Evolutionary conservation across 2,888 invertebrate species (phyloP).

Genomic region (Cancer borealis): DNA sequence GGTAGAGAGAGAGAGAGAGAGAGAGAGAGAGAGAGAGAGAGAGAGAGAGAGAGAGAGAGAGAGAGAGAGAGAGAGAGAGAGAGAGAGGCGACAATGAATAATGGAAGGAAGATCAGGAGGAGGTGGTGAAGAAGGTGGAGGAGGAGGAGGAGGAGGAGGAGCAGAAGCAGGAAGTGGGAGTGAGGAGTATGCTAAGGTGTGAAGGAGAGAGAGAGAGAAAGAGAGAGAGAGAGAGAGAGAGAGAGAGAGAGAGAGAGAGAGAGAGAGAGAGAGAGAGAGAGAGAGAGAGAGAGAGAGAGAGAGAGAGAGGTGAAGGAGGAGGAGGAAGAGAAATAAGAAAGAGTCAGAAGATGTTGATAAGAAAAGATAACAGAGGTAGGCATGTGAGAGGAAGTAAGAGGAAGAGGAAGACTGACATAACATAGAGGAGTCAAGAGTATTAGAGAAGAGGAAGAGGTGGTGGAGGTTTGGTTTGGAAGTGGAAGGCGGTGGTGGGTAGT

Average conservation of each 20-base stretch:
- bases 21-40: slow-evolving; percentile 26
- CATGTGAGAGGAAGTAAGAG: background rate
- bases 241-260: background rate
- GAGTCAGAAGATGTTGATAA: background rate
- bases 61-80: slow-evolving; percentile 62
- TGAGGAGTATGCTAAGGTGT: background rate
- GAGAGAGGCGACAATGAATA: slow-evolving; percentile 50
- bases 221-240: background rate
- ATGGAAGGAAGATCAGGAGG: background rate
- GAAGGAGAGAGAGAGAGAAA: background rate
- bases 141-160: slow-evolving; percentile 16
- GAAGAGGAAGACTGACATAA: background rate
- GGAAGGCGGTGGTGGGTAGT: slow-evolving; percentile 48
- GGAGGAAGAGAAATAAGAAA: background rate
- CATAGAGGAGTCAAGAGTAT: background rate
- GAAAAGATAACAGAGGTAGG: background rate
- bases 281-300: background rate
- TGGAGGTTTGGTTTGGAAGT: background rate
- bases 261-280: background rate
- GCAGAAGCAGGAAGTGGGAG: slow-evolving; percentile 37
- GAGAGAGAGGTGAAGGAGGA: background rate
- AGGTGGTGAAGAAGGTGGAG: background rate
- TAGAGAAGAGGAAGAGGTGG: background rate
- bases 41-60: slow-evolving; percentile 38
- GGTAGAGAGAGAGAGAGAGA: slow-evolving; percentile 6